These are phyloP conservation scores for Leontopithecus rosalia DNA, from an alignment of 2,797 vertebrate species.

Conservation along the genomic window DNA sequence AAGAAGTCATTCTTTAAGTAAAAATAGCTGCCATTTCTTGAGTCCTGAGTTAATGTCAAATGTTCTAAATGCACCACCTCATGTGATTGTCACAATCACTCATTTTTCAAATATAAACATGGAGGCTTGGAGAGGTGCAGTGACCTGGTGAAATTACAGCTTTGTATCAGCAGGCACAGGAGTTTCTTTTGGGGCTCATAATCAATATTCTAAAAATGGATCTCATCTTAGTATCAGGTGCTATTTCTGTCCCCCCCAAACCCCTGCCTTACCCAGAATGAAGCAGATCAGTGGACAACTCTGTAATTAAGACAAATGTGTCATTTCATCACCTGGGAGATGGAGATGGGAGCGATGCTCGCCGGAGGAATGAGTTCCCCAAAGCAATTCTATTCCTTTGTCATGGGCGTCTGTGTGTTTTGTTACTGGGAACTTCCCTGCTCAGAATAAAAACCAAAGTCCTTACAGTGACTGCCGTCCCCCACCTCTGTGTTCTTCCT, in stretches of 20 bases:
- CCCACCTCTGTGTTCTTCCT: not conserved
- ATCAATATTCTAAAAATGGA: accelerated
- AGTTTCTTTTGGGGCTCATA: not conserved
- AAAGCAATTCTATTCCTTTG: accelerated
- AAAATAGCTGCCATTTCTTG: not conserved
- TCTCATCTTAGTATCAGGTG: not conserved
- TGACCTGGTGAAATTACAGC: not conserved
- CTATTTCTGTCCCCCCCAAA: accelerated
- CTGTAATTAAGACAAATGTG: not conserved
- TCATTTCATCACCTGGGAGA: not conserved
- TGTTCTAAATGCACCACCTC: not conserved
- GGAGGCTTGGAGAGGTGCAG: not conserved
- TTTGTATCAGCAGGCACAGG: accelerated
- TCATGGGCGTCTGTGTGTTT: not conserved
- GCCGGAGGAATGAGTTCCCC: not conserved
- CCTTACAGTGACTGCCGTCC: accelerated
- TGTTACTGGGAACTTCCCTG: not conserved
- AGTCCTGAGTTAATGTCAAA: not conserved
- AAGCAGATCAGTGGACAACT: not conserved
- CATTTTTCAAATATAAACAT: not conserved
- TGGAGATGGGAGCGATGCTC: not conserved
- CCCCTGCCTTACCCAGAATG: not conserved
- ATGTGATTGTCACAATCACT: not conserved
- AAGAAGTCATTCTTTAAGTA: not conserved
- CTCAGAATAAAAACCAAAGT: too few relatives aligned